phyloP scores from a whole-genome alignment of 1,140 invertebrate genomes.

The Octopus bimaculoides region DNA sequence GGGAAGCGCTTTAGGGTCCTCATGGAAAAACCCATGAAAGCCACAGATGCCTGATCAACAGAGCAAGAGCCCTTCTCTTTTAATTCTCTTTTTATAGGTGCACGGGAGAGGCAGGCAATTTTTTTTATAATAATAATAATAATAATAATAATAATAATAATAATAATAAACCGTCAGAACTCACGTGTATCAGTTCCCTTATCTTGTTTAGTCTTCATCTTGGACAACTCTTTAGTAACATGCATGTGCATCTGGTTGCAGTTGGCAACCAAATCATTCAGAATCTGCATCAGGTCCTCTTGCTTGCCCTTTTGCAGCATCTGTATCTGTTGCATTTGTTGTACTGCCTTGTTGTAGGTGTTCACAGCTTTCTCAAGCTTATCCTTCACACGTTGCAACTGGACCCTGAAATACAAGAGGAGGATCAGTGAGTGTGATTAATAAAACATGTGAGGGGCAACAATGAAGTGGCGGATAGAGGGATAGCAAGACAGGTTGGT shows the following conservation, averaged over 20 bases:
- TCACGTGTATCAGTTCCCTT: constrained; percentile 43
- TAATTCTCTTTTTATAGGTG: too few species aligned
- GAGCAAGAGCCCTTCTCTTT: too few species aligned
- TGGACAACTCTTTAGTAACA: constrained; percentile 34
- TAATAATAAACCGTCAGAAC: constrained; percentile 16
- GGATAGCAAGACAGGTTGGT: too few species aligned
- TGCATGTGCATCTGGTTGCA: constrained; percentile 25
- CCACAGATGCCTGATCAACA: too few species aligned
- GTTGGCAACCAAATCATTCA: constrained; percentile 29
- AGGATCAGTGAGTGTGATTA: too few species aligned
- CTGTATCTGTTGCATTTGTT: constrained; percentile 42
- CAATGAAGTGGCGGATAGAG: too few species aligned
- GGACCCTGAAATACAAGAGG: constrained; percentile 26
- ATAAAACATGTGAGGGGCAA: too few species aligned
- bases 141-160: too few species aligned
- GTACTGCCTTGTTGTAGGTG: constrained; percentile 35
- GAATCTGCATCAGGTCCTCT: constrained; percentile 34
- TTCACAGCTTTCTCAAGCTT: constrained; percentile 39
- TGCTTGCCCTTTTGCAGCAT: constrained; percentile 38
- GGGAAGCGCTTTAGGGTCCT: too few species aligned
- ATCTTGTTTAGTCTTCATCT: constrained; percentile 31
- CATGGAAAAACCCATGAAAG: too few species aligned
- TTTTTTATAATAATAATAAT: too few species aligned
- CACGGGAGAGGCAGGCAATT: too few species aligned
- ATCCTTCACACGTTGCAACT: constrained; percentile 37